phyloP scores from a whole-genome alignment of 1,140 invertebrate species.

The Trichonephila clavipes region DNA sequence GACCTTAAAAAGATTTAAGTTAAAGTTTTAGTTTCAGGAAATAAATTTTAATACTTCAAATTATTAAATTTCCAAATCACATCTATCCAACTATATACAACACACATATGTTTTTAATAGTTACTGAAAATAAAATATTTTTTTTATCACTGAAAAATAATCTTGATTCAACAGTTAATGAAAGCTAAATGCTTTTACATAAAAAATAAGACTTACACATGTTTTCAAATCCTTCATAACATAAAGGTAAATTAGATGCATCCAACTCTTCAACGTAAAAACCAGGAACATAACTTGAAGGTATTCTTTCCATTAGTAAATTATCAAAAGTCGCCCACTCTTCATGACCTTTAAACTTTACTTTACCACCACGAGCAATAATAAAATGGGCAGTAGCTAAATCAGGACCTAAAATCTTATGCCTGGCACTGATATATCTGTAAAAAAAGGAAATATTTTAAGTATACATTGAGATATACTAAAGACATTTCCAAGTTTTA shows the following conservation, averaged over 20 bases:
- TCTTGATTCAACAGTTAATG: not conserved
- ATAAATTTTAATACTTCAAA: no score
- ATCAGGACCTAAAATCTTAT: slow-evolving; percentile 84
- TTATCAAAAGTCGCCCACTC: slow-evolving; percentile 80
- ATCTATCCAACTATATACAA: not conserved
- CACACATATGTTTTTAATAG: not conserved
- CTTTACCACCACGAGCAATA: slow-evolving; percentile 85
- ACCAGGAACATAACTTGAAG: slow-evolving; percentile 82
- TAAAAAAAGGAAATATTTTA: slow-evolving; percentile 45
- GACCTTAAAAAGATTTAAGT: no score
- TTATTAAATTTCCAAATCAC: no score
- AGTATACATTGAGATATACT: no score
- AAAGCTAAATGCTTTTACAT: not conserved
- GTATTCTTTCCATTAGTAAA: slow-evolving; percentile 82
- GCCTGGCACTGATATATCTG: slow-evolving; percentile 81
- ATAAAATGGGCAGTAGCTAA: slow-evolving; percentile 89
- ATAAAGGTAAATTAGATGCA: slow-evolving; percentile 84
- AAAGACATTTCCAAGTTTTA: no score
- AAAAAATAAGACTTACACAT: slow-evolving; percentile 81
- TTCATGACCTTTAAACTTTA: slow-evolving; percentile 85
- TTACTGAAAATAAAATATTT: not conserved
- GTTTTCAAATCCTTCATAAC: slow-evolving; percentile 88
- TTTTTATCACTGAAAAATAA: not conserved
- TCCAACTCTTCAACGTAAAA: slow-evolving; percentile 87
- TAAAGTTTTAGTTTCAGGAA: no score